phyloP scores from a whole-genome alignment of 2,797 vertebrate species.

The Glyptemys insculpta region DNA sequence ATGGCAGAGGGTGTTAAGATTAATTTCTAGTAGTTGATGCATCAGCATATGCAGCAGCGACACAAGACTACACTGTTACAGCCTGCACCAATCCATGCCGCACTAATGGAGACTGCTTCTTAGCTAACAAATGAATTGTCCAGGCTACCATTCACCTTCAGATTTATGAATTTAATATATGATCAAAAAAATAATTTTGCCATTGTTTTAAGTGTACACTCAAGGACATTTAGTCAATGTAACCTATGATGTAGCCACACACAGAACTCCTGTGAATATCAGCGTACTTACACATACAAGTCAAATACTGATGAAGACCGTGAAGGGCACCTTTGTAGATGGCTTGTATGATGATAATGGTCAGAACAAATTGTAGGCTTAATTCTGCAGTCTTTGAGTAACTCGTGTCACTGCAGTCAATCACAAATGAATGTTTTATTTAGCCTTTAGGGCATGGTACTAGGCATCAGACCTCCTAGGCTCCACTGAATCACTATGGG shows the following conservation, averaged over 20 bases:
- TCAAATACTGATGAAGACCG: neutral
- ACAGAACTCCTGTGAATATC: neutral
- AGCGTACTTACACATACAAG: rapidly evolving
- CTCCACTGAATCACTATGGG: neutral
- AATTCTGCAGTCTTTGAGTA: neutral
- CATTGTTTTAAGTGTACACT: neutral
- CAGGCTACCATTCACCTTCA: constrained; percentile 64
- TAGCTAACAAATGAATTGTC: constrained; percentile 39
- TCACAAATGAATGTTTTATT: neutral
- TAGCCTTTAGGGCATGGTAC: neutral
- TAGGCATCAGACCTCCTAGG: neutral
- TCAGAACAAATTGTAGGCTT: neutral
- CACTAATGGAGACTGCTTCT: constrained; percentile 35
- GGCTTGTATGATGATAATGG: neutral
- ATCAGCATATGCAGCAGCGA: constrained; percentile 25
- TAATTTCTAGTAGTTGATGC: constrained; percentile 13
- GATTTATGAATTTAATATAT: constrained; percentile 7
- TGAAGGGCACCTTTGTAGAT: neutral
- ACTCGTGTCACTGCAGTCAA: neutral
- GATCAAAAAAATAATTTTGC: constrained; percentile 14
- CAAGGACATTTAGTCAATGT: neutral
- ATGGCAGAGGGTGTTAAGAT: constrained; percentile 49
- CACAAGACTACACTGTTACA: constrained; percentile 43
- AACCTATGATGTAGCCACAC: neutral
- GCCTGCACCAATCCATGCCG: constrained; percentile 68